Base-by-base conservation (phyloP, 2,797 vertebrate genomes). In the Enteromius afrohamiltoni region DNA sequence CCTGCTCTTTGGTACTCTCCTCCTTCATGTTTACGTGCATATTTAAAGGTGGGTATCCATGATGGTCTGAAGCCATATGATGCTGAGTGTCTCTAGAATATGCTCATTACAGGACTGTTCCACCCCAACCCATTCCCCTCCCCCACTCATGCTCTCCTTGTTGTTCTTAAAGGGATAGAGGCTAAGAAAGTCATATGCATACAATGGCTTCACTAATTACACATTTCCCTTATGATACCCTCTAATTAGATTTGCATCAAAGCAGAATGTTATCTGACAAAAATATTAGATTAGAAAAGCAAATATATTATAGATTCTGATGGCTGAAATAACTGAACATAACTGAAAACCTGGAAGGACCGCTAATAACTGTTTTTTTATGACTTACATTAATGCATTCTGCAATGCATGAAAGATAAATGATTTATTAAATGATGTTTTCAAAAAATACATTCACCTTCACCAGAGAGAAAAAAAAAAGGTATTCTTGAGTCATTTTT, bases 121-220 rank as follows among this genome's bases (percentile, higher is more conserved):
- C 92, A 86, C 90, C 92, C 93, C 93, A 91, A 85, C 92, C 93
- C 88, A 92, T 91, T 93, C 90, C 91, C 93, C 92, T 93, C 89
- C 69, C 89, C 94, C 92, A 89, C 90, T 84, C 87, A 65, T 89
- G 90, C 91, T 88, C 92, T 88, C 91, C 91, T 91, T 90, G 91
- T 87, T 76, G 89, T 92, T 95, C 96, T 97, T 97, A 97, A 97
- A 97, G 96, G 91, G 94, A 95, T 95, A 97, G 95, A 93, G 94
- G 93, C 93, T 88, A 93, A 94, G 92, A 88, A 71, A 82, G 26
- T 80, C 65, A 91, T 90, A 84, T 89, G 89, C 88, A 77, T 40
- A 69, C 73, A 77, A 77, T 68, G 40, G 74, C 74, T 77, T 62
- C 9, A 51, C 62, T 60, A 19, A 77, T 69, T 47, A 55, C 31